Conservation (phyloP, 2,888 invertebrate genomes). For the Drosophila maculinotata region DNA sequence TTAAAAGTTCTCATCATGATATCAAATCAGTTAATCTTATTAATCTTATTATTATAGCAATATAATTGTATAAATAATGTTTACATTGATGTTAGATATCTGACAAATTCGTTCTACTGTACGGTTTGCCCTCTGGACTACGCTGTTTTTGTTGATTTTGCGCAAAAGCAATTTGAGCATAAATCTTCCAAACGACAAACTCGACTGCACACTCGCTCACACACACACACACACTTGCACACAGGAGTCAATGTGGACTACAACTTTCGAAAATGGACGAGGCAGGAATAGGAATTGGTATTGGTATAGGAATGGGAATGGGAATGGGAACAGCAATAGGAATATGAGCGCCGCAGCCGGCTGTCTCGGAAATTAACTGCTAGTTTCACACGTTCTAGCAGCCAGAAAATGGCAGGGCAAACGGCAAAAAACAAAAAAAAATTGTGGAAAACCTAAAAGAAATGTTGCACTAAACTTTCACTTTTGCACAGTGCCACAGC, state of each 20-base stretch:
- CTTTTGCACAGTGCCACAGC: slow-evolving; percentile 55
- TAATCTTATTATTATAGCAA: too few relatives aligned
- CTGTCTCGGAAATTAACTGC: slow-evolving; percentile 70
- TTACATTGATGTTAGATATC: neutral
- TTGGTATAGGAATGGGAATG: slow-evolving; percentile 45
- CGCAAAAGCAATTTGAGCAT: slow-evolving; percentile 77
- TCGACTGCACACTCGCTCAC: slow-evolving; percentile 44
- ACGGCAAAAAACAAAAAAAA: slow-evolving; percentile 28
- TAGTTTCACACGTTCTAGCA: slow-evolving; percentile 76
- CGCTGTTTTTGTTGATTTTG: slow-evolving; percentile 68
- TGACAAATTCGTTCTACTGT: slow-evolving; percentile 36
- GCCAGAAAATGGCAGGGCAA: slow-evolving; percentile 35
- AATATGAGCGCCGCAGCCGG: slow-evolving; percentile 60
- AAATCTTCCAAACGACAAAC: slow-evolving; percentile 77
- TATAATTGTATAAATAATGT: too few relatives aligned
- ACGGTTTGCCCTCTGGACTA: slow-evolving; percentile 4
- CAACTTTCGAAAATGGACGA: slow-evolving; percentile 56
- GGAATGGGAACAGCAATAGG: slow-evolving; percentile 22
- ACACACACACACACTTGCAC: slow-evolving; percentile 4
- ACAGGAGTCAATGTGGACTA: slow-evolving; percentile 28
- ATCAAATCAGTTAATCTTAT: too few relatives aligned
- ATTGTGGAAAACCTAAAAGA: slow-evolving; percentile 50
- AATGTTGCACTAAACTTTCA: slow-evolving; percentile 77
- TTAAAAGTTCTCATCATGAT: too few relatives aligned
- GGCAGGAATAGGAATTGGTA: slow-evolving; percentile 50